Conservation (phyloP, 2,888 invertebrate genomes). For the Creontiades dilutus region DNA sequence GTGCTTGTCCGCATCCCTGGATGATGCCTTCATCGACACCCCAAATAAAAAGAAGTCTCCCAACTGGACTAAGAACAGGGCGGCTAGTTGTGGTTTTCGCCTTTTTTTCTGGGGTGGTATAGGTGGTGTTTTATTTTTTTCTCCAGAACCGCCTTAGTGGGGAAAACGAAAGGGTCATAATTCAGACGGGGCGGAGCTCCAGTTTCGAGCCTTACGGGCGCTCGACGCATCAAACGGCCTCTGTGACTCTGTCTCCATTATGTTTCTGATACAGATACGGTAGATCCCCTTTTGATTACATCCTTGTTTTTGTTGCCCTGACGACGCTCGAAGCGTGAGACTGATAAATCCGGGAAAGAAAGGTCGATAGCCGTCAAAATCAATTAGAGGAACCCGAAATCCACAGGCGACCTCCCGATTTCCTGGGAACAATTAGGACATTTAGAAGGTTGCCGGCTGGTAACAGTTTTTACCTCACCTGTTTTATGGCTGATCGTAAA, state of each 20-base stretch:
- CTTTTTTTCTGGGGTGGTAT: conserved; percentile 13
- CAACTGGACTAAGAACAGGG: conserved; percentile 36
- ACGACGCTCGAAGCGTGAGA: neutral
- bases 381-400: conserved; percentile 30
- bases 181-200: conserved; percentile 43
- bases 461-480: neutral
- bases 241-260: conserved; percentile 19
- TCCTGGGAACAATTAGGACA: conserved; percentile 17
- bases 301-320: neutral
- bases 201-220: conserved; percentile 9
- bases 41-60: conserved; percentile 42
- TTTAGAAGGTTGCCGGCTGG: neutral
- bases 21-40: conserved; percentile 64
- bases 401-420: neutral
- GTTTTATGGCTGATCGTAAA: conserved; percentile 39
- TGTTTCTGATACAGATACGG: conserved; percentile 6
- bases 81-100: conserved; percentile 46
- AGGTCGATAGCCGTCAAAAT: conserved; percentile 18
- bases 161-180: conserved; percentile 56
- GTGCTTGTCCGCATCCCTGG: conserved; percentile 36
- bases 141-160: neutral
- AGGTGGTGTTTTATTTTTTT: conserved; percentile 17
- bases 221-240: conserved; percentile 13
- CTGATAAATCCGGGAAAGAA: conserved; percentile 2
- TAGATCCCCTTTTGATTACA: conserved; percentile 7